A percentile compares a stretch with the other conserved stretches of the same genome.
Evolutionary conservation across 2,888 invertebrate genomes (phyloP).

Genomic region (Amiota minor): DNA sequence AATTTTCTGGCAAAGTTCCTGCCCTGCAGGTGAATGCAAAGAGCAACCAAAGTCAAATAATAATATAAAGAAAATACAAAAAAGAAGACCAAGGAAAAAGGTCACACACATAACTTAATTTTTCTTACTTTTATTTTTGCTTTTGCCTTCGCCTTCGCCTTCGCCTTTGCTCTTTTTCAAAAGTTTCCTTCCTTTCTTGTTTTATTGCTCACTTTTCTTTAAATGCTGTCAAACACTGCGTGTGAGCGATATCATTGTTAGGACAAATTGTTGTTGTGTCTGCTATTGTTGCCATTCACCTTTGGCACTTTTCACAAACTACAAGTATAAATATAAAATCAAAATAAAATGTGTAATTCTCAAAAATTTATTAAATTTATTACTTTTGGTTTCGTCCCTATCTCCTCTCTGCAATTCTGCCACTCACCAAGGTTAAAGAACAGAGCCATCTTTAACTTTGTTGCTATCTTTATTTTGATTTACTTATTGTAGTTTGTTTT

Average conservation of each 20-base stretch:
- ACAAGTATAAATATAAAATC: not conserved
- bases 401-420: not conserved
- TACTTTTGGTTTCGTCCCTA: not conserved
- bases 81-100: slow-evolving; percentile 20
- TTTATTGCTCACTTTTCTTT: too few relatives aligned
- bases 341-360: slow-evolving; percentile 6
- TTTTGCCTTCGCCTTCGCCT: slow-evolving; percentile 21
- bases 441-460: not conserved
- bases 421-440: too few relatives aligned
- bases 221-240: not conserved
- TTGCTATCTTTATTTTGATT: not conserved
- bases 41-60: not conserved
- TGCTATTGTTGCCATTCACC: not conserved
- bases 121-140: slow-evolving; percentile 40
- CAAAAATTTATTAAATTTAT: slow-evolving; percentile 24
- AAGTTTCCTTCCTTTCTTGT: not conserved
- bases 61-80: slow-evolving; percentile 11
- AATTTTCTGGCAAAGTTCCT: not conserved
- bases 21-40: slow-evolving; percentile 1
- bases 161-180: not conserved
- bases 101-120: slow-evolving; percentile 24
- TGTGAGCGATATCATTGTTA: slow-evolving; percentile 20
- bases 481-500: slow-evolving; percentile 3
- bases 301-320: not conserved
- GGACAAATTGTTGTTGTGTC: slow-evolving; percentile 7